Percentiles rank a stretch among this genome's conserved stretches.
Evolutionary conservation across 1,140 invertebrate genomes (phyloP).

Genomic region (Trachelipus rathkii): DNA sequence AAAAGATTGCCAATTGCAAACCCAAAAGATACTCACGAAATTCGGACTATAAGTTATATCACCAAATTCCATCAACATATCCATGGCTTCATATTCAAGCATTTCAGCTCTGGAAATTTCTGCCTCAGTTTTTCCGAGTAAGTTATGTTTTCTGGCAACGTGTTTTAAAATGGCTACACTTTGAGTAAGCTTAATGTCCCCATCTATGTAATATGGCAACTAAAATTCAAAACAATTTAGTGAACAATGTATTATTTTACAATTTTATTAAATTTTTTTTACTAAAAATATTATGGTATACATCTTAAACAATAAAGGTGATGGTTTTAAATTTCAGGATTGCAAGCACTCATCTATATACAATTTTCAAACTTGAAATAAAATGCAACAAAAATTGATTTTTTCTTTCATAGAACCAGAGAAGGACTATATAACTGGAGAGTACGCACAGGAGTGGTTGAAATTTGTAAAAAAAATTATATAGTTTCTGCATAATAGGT

Average conservation of each 20-base stretch:
- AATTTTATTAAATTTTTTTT: neutral
- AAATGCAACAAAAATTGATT: no score
- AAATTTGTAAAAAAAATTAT: no score
- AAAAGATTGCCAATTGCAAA: no score
- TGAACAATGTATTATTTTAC: no score
- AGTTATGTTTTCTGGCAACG: slow-evolving; percentile 51
- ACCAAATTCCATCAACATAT: slow-evolving; percentile 51
- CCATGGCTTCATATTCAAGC: slow-evolving; percentile 51
- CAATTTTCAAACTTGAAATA: no score
- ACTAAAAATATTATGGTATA: neutral
- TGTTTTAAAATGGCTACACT: slow-evolving; percentile 52
- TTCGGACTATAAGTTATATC: slow-evolving; percentile 49
- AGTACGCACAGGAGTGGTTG: no score
- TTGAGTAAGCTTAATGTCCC: slow-evolving; percentile 52
- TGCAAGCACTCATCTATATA: no score
- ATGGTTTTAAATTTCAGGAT: no score
- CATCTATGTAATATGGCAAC: slow-evolving; percentile 55
- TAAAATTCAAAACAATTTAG: slow-evolving; percentile 31
- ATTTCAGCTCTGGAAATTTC: slow-evolving; percentile 49
- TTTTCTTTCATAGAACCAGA: no score
- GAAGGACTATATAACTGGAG: no score
- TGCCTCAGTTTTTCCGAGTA: slow-evolving; percentile 48
- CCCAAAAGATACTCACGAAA: neutral
- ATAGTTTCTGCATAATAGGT: no score
- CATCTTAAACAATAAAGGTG: no score